These are phyloP conservation scores for Synergus umbraculus DNA, from an alignment of 2,888 invertebrate genomes.

Conservation along the genomic window DNA sequence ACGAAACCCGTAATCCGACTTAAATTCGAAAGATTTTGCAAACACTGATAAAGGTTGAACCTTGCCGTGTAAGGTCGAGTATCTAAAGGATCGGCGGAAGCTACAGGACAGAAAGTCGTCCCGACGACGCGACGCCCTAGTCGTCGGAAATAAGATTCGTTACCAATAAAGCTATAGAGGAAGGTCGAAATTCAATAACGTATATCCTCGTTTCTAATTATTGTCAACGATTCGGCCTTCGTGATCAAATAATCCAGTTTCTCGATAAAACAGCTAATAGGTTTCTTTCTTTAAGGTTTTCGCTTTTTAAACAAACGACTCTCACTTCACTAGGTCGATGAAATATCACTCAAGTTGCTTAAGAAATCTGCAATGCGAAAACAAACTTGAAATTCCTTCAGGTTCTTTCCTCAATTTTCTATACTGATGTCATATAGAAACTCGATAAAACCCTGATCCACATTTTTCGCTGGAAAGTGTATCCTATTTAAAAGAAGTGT, in stretches of 20 bases:
- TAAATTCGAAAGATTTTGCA: slow-evolving; percentile 52
- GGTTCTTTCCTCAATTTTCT: background rate
- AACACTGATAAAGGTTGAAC: slow-evolving; percentile 45
- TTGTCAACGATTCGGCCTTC: slow-evolving; percentile 53
- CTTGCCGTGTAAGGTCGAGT: background rate
- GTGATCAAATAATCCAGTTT: slow-evolving; percentile 52
- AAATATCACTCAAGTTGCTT: background rate
- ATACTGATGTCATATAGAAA: no score
- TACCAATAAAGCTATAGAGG: slow-evolving; percentile 43
- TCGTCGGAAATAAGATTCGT: slow-evolving; percentile 44
- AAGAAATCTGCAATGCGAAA: background rate
- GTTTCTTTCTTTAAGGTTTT: background rate
- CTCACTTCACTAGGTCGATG: background rate
- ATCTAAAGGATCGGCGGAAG: no score
- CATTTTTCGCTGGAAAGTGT: background rate
- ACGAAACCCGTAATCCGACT: slow-evolving; percentile 65
- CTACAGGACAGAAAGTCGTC: slow-evolving; percentile 42
- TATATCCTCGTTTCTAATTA: slow-evolving; percentile 58
- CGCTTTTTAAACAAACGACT: background rate
- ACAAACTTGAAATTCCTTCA: background rate
- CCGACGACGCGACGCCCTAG: slow-evolving; percentile 35
- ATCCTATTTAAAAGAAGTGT: background rate
- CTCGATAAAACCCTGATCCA: no score
- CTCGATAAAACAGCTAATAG: slow-evolving; percentile 44
- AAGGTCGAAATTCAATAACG: slow-evolving; percentile 56